A percentile compares a stretch with the other conserved stretches of the same genome.
Evolutionary conservation across 2,888 invertebrate genomes (phyloP).

Genomic region (Pyrrhosoma nymphula): DNA sequence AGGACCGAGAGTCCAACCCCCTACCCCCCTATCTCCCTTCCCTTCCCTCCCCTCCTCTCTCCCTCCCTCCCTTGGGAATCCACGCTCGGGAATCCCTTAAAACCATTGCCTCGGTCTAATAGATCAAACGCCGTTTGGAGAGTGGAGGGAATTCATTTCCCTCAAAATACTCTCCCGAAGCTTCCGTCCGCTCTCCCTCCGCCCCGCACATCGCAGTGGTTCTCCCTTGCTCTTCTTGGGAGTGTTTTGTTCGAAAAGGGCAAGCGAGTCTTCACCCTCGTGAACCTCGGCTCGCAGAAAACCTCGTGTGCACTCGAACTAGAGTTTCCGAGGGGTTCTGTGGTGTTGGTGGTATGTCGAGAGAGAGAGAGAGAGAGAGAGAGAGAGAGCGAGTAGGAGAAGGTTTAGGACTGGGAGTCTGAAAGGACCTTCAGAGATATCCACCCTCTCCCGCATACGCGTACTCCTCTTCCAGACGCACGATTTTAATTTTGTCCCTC

Average conservation of each 20-base stretch:
- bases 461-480: not conserved
- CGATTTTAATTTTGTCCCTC: not conserved
- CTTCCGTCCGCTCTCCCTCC: not conserved
- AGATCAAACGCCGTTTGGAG: constrained; percentile 20
- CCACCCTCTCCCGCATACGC: too few relatives aligned
- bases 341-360: too few relatives aligned
- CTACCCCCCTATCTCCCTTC: not conserved
- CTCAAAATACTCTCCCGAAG: not conserved
- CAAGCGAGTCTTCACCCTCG: not conserved
- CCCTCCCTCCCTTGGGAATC: not conserved
- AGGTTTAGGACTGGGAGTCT: not conserved
- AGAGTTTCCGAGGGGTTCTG: not conserved
- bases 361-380: not conserved
- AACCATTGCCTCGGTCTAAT: constrained; percentile 36
- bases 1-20: not conserved
- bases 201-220: not conserved
- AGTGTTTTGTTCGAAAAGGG: not conserved
- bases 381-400: not conserved
- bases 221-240: not conserved
- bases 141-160: constrained; percentile 11
- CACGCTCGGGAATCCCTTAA: not conserved
- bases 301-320: not conserved
- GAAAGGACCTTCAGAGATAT: not conserved
- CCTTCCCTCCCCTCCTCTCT: not conserved
- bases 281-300: not conserved